phyloP scores from a whole-genome alignment of 2,113 vertebrate genomes.

The Mus pahari region DNA sequence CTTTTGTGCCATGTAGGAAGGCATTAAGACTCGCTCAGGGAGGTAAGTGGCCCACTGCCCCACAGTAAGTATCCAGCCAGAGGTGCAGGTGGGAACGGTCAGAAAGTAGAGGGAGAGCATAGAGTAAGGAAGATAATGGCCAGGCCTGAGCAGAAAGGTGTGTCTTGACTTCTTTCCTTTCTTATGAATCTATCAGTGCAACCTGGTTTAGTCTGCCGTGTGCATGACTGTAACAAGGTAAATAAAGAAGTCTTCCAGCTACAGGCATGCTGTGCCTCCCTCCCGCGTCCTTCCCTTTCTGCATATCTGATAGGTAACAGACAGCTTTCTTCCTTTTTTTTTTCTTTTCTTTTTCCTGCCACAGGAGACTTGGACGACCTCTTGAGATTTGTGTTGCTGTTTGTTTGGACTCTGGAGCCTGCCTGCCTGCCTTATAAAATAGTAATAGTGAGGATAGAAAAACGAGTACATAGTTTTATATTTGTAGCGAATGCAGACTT shows the following conservation, averaged over 20 bases:
- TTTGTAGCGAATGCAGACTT: background rate
- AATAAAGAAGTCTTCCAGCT: slow-evolving; percentile 46
- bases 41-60: slow-evolving; percentile 84
- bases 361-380: slow-evolving; percentile 51
- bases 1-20: slow-evolving; percentile 85
- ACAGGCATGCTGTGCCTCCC: background rate
- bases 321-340: too few species aligned
- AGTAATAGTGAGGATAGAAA: background rate
- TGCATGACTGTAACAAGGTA: slow-evolving; percentile 8
- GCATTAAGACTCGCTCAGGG: slow-evolving; percentile 85
- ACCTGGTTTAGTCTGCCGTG: background rate
- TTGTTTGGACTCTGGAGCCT: slow-evolving; percentile 50
- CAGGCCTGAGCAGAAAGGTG: background rate
- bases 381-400: slow-evolving; percentile 62
- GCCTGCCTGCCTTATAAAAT: background rate
- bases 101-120: fast-evolving
- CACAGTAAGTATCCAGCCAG: background rate
- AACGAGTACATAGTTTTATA: background rate
- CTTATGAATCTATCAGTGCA: background rate
- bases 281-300: slow-evolving; percentile 44
- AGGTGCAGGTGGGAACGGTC: slow-evolving; percentile 12
- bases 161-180: too few species aligned
- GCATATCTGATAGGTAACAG: slow-evolving; percentile 49
- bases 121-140: background rate
- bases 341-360: background rate